phyloP scores from a whole-genome alignment of 2,797 vertebrate species.

The Mareca penelope region DNA sequence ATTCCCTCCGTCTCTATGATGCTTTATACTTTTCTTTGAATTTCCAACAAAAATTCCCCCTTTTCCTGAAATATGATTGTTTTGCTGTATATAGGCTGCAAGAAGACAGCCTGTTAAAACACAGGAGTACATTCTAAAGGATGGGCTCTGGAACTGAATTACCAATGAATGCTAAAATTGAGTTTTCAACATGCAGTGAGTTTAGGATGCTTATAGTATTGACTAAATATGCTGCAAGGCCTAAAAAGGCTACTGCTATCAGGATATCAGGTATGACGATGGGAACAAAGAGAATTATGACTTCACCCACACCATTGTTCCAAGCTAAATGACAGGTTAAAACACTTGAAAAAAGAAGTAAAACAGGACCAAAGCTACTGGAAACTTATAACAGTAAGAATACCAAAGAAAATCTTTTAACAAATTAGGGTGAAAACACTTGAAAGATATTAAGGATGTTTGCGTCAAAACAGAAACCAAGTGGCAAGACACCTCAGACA shows the following conservation, averaged over 20 bases:
- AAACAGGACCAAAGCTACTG: conserved; percentile 15
- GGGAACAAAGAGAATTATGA: neutral
- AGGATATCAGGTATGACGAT: neutral
- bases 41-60: neutral
- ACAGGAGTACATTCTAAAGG: neutral
- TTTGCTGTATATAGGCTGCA: neutral
- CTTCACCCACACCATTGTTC: neutral
- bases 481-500: neutral
- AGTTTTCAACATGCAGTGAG: neutral
- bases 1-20: neutral
- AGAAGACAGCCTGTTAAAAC: neutral
- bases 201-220: neutral
- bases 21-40: neutral
- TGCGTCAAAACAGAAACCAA: neutral
- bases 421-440: conserved; percentile 57
- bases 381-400: neutral
- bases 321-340: conserved; percentile 11
- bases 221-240: conserved; percentile 8
- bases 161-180: neutral
- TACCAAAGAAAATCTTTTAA: conserved; percentile 45
- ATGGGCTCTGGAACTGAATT: neutral
- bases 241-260: conserved; percentile 16
- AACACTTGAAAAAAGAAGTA: conserved; percentile 16
- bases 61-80: neutral
- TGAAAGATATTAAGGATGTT: conserved; percentile 8